These are phyloP conservation scores for Tanaodytes sp. DNA, from an alignment of 2,888 invertebrate genomes.

Conservation along the genomic window DNA sequence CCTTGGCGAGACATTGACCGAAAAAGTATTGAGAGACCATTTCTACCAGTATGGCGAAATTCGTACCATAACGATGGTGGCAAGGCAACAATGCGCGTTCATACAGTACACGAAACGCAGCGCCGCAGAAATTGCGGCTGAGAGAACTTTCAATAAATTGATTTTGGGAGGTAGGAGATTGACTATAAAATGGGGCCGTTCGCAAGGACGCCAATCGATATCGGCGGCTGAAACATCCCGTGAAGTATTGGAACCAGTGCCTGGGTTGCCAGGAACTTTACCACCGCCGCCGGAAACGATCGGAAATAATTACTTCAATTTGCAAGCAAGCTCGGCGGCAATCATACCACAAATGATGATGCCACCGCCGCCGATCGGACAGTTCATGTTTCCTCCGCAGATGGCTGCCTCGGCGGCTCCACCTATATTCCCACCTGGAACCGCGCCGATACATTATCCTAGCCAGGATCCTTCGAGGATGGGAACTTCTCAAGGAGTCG, in stretches of 20 bases:
- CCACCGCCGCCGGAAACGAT: conserved; percentile 78
- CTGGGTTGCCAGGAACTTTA: conserved; percentile 83
- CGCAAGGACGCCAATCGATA: conserved; percentile 83
- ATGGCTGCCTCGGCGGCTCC: conserved; percentile 72
- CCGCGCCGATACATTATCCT: conserved; percentile 88
- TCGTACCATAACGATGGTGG: conserved; percentile 91
- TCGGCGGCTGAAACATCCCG: conserved; percentile 74
- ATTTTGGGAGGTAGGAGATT: conserved; percentile 88
- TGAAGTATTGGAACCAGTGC: conserved; percentile 82
- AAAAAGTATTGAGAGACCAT: conserved; percentile 93
- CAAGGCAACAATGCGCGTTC: conserved; percentile 96
- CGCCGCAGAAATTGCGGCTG: conserved; percentile 94
- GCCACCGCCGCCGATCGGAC: conserved; percentile 73
- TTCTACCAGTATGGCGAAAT: conserved; percentile 99
- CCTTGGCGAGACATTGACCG: conserved; percentile 88
- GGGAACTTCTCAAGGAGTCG: conserved; percentile 78
- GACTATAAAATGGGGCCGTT: conserved; percentile 99
- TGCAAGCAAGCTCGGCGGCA: conserved; percentile 71
- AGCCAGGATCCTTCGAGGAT: conserved; percentile 96
- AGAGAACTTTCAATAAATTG: conserved; percentile 95
- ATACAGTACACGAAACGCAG: conserved; percentile 93
- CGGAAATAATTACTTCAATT: conserved; percentile 81
- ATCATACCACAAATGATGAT: conserved; percentile 72
- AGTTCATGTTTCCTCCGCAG: conserved; percentile 72
- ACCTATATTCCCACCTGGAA: conserved; percentile 74